Percentiles rank a stretch among this genome's conserved stretches.
These are phyloP conservation scores for Myiotriccus ornatus DNA, from an alignment of 2,797 vertebrate species.

Conservation along the genomic window DNA sequence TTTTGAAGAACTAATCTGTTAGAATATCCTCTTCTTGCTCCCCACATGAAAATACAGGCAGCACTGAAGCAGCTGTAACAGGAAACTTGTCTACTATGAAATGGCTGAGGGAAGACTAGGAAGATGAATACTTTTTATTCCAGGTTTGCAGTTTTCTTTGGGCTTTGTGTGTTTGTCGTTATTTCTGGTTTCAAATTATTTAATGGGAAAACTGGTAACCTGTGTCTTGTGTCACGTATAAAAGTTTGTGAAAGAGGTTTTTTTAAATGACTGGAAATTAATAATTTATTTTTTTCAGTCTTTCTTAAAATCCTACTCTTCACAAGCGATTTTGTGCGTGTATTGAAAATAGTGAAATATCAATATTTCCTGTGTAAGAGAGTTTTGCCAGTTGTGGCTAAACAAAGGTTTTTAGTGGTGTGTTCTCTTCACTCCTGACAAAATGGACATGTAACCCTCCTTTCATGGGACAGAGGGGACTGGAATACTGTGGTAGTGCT, in stretches of 20 bases:
- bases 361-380: not conserved
- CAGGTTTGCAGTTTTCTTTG: not conserved
- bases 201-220: not conserved
- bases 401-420: not conserved
- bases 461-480: not conserved
- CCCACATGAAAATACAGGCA: not conserved
- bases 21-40: not conserved
- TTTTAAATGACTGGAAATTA: not conserved
- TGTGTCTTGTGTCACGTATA: not conserved
- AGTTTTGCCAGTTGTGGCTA: not conserved
- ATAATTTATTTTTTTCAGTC: not conserved
- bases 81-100: not conserved
- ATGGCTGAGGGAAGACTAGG: not conserved
- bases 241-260: not conserved
- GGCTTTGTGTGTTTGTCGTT: not conserved
- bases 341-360: not conserved
- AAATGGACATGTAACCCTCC: fast-evolving
- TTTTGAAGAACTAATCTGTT: not conserved
- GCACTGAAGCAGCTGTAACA: not conserved
- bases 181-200: not conserved
- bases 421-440: not conserved
- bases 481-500: not conserved
- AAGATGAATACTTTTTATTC: not conserved
- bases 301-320: not conserved
- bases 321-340: not conserved